These are phyloP conservation scores for Cryptotis parvus DNA, from an alignment of 2,113 vertebrate genomes.

Conservation along the genomic window DNA sequence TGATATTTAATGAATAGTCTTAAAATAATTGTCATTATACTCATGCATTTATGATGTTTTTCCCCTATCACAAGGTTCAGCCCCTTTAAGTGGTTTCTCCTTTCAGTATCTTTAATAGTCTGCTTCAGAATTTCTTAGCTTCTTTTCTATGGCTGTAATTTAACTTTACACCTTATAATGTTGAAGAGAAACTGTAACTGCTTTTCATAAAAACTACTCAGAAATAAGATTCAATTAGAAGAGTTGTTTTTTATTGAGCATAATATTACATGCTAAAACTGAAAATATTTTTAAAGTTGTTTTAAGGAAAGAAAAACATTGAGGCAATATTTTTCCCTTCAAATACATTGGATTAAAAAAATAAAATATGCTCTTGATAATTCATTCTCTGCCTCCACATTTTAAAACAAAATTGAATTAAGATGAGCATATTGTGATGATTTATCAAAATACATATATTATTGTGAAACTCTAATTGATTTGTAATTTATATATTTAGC, in stretches of 20 bases:
- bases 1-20: conserved; percentile 46
- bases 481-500: not conserved
- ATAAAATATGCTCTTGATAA: not conserved
- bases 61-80: conserved; percentile 35
- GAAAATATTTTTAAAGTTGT: not conserved
- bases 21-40: conserved; percentile 58
- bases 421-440: not conserved
- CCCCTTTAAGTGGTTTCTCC: conserved; percentile 27
- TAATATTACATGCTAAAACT: too few relatives aligned
- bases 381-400: too few relatives aligned
- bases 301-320: not conserved
- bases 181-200: not conserved
- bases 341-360: not conserved
- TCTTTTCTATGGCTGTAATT: not conserved
- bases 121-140: conserved; percentile 44
- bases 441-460: conserved; percentile 25
- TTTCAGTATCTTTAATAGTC: conserved; percentile 64
- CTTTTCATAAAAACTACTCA: not conserved
- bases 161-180: too few relatives aligned
- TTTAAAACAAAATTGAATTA: too few relatives aligned
- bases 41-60: conserved; percentile 62
- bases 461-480: not conserved
- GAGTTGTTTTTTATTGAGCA: not conserved
- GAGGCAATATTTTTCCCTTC: not conserved
- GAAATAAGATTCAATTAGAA: conserved; percentile 10